phyloP scores from a whole-genome alignment of 2,888 invertebrate genomes.

The Pocota personata region DNA sequence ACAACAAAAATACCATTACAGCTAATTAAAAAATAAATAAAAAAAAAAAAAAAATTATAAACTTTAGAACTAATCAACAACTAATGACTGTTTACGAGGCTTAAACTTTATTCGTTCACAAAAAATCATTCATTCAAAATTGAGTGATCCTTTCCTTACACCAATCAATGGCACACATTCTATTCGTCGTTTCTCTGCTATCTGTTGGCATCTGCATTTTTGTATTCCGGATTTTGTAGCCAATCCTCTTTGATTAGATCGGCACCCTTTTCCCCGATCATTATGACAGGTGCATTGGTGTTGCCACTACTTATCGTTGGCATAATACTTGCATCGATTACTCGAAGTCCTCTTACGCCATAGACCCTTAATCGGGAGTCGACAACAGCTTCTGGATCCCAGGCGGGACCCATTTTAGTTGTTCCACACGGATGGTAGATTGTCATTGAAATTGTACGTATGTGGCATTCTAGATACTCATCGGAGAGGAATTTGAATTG shows the following conservation, averaged over 20 bases:
- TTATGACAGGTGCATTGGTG: conserved; percentile 95
- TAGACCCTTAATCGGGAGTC: conserved; percentile 91
- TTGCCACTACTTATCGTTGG: conserved; percentile 94
- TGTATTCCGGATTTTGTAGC: conserved; percentile 83
- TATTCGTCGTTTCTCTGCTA: conserved; percentile 2
- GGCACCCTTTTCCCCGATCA: conserved; percentile 95
- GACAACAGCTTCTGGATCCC: conserved; percentile 91
- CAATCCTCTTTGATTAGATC: conserved; percentile 94
- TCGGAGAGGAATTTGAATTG: conserved; percentile 89
- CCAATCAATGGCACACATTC: conserved; percentile 34
- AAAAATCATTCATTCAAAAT: conserved; percentile 30
- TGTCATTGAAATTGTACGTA: conserved; percentile 93
- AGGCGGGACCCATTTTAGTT: conserved; percentile 93
- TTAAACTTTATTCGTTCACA: conserved; percentile 45
- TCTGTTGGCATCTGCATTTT: conserved; percentile 59
- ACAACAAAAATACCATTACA: background rate
- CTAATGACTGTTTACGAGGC: conserved; percentile 55
- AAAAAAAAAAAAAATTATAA: conserved; percentile 35
- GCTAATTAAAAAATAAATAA: conserved; percentile 46
- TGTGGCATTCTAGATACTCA: conserved; percentile 93
- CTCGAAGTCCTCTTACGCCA: conserved; percentile 90
- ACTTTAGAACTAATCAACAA: conserved; percentile 66
- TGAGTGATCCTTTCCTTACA: conserved; percentile 43
- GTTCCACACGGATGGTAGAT: conserved; percentile 96
- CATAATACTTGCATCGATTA: conserved; percentile 95